Conservation (phyloP, 2,113 vertebrate species). For the Amphilophus citrinellus region DNA sequence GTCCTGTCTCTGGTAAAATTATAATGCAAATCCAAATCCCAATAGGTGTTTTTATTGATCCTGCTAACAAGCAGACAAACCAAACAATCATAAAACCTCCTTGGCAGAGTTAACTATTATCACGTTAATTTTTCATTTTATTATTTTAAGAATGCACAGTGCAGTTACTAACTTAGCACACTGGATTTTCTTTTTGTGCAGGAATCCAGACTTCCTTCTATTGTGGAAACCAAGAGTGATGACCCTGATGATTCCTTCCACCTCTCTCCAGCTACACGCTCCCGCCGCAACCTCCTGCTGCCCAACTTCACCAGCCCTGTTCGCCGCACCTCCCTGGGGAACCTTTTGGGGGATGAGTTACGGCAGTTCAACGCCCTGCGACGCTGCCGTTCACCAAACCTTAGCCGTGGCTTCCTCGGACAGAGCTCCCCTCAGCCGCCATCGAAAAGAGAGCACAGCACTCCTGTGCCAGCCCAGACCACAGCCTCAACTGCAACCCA, state of each 20-base stretch:
- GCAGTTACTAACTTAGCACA: not conserved
- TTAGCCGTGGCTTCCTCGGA: constrained; percentile 73
- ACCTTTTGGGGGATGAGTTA: constrained; percentile 90
- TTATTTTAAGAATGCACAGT: not conserved
- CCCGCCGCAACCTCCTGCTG: constrained; percentile 85
- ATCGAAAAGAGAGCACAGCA: constrained; percentile 66
- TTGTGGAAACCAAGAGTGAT: constrained; percentile 84
- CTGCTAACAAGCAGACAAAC: not conserved
- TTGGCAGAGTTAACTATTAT: not conserved
- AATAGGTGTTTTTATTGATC: not conserved
- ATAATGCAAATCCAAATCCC: not conserved
- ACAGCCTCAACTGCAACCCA: constrained; percentile 21
- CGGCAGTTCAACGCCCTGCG: constrained; percentile 87
- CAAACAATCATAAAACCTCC: no score
- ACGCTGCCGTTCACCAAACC: constrained; percentile 85
- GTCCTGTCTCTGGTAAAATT: not conserved
- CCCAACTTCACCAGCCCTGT: constrained; percentile 86
- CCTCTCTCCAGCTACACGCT: constrained; percentile 76
- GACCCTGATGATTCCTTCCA: constrained; percentile 78
- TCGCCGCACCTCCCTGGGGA: constrained; percentile 86
- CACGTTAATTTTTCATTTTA: not conserved
- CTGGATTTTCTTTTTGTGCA: constrained; percentile 54
- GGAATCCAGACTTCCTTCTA: constrained; percentile 84
- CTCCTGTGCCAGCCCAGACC: not conserved
- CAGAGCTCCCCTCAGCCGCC: constrained; percentile 77